Percentiles rank a stretch among this genome's conserved stretches.
phyloP scores from a whole-genome alignment of 2,113 vertebrate species.

The Oriolus oriolus region DNA sequence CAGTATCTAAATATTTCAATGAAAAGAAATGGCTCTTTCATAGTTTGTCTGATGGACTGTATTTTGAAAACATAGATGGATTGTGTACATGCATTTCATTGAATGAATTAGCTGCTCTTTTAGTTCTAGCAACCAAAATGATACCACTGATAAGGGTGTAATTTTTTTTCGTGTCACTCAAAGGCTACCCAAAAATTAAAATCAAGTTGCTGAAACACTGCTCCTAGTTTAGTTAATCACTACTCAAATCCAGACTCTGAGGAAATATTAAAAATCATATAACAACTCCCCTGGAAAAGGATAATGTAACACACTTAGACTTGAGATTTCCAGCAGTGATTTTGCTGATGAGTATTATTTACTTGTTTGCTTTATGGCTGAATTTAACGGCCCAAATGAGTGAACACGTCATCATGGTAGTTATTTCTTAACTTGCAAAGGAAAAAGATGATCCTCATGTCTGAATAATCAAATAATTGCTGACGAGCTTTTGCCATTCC shows the following conservation, averaged over 20 bases:
- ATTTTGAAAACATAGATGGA: not conserved
- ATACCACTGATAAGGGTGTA: not conserved
- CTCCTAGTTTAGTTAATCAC: not conserved
- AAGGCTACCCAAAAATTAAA: not conserved
- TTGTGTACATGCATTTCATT: not conserved
- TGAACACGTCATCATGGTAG: not conserved
- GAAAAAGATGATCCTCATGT: not conserved
- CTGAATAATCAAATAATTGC: constrained; percentile 36
- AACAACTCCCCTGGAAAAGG: not conserved
- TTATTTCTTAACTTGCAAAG: not conserved
- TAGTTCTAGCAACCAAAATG: not conserved
- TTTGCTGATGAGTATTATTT: not conserved
- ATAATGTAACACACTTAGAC: not conserved
- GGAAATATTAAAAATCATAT: not conserved
- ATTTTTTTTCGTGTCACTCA: not conserved
- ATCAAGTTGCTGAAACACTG: not conserved
- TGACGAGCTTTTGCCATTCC: not conserved
- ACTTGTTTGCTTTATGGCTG: not conserved
- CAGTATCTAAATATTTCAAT: not conserved
- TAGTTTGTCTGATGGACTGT: not conserved
- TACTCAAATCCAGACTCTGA: not conserved
- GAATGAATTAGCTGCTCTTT: not conserved
- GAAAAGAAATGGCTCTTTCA: not conserved
- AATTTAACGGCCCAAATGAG: not conserved
- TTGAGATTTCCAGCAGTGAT: not conserved